Conservation (phyloP, 2,113 vertebrate genomes). For the Rhadina sibilatrix region DNA sequence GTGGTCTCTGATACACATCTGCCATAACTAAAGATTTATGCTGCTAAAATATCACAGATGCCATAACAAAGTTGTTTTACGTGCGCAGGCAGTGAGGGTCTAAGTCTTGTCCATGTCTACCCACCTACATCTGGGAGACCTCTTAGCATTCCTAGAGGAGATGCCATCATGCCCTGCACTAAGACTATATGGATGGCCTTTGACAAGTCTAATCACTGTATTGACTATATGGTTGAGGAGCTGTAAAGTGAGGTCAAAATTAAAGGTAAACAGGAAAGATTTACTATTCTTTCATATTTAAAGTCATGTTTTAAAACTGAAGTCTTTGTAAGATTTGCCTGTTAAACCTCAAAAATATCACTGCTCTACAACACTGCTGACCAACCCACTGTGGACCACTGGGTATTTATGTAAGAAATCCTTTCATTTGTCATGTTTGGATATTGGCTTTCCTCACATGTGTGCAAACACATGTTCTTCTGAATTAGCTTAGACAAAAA, state of each 20-base stretch:
- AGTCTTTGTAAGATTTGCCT: not conserved
- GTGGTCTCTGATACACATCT: not conserved
- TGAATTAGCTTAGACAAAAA: not conserved
- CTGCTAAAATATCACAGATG: not conserved
- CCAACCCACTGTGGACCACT: no score
- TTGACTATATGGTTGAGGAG: not conserved
- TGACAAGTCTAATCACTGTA: not conserved
- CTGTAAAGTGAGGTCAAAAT: not conserved
- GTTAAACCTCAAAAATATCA: not conserved
- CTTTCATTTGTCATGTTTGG: not conserved
- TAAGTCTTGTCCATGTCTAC: rapidly evolving
- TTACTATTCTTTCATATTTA: not conserved
- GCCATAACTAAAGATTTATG: not conserved
- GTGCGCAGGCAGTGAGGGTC: not conserved
- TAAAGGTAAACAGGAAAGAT: not conserved
- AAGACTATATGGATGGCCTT: not conserved
- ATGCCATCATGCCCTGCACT: not conserved
- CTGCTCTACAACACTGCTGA: not conserved
- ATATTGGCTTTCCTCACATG: not conserved
- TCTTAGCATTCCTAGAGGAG: not conserved
- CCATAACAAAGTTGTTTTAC: not conserved
- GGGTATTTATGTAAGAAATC: not conserved
- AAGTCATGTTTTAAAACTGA: not conserved
- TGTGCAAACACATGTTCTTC: not conserved
- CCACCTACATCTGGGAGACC: not conserved